Base-by-base conservation (phyloP, 2,888 invertebrate genomes). In the Oeneis ivallda region DNA sequence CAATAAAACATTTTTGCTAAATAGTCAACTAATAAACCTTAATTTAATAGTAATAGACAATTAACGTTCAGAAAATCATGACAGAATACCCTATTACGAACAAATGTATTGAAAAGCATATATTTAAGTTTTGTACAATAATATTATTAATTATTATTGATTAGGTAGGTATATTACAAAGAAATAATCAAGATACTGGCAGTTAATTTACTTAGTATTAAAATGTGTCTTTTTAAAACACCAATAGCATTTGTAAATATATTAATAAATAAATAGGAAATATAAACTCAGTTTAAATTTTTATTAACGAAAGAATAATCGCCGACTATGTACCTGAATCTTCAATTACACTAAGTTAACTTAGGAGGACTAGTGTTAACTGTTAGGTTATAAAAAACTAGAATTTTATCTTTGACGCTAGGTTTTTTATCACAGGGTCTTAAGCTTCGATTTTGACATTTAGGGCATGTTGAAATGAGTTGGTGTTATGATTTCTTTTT, bases 291-390 rank as follows among this genome's bases (percentile, higher is more conserved):
- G 80, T 78, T 81, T 76, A 79, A 79, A 79, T 72, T 71, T 71
- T 73, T 74, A 77, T 66, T 66, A 78, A 74, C 43, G 32, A 59
- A 61, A 60, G 75, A 63, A 75, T 76, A 80, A 84, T 84, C 86
- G 88, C 89, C 84, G 87, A 89, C 86, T 80, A 88, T 83, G 91
- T 91, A 91, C 91, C 91, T 91, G 91, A 91, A 83, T 80, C 78
- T 89, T 90, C 90, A 90, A 91, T 91, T 91, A 90, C 84, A 87
- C 82, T 90, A 87, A 87, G 87, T 82, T 80, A 86, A 79, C 82
- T 84, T 88, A 89, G 85, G 79, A 89, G 85, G 79, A 76, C 85
- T 89, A 89, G 84, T 75, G 76, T 85, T 87, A 89, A 89, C 83
- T 75, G 76, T 85, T 87, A 89, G 86, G 79, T 81, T 77, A 78